Evolutionary conservation across 1,140 invertebrate genomes (phyloP).

Genomic region (Listronotus bonariensis): DNA sequence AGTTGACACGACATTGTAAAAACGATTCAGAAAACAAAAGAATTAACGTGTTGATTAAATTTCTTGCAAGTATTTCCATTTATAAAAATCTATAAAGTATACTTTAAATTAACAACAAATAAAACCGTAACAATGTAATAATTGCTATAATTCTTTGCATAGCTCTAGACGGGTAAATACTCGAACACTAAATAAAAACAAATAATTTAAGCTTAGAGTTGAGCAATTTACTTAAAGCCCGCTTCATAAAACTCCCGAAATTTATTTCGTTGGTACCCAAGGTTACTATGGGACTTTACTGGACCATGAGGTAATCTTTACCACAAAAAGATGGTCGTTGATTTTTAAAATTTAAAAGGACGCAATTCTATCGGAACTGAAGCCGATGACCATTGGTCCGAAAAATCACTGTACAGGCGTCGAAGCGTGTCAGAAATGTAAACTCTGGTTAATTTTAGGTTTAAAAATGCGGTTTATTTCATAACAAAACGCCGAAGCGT

Average conservation of each 20-base stretch:
- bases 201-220: too few species aligned
- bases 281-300: background rate
- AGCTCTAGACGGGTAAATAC: too few species aligned
- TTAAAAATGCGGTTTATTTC: background rate
- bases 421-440: background rate
- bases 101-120: too few species aligned
- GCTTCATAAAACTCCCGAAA: too few species aligned
- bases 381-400: constrained; percentile 8
- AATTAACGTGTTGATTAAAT: too few species aligned
- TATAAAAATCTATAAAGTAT: too few species aligned
- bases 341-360: constrained; percentile 12
- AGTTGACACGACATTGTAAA: too few species aligned
- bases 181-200: too few species aligned
- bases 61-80: too few species aligned
- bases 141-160: too few species aligned
- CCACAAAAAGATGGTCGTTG: background rate
- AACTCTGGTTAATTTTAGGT: constrained; percentile 4
- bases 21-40: too few species aligned
- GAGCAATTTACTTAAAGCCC: background rate
- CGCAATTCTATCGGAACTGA: constrained; percentile 3
- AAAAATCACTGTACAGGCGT: constrained; percentile 1
- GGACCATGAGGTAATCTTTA: constrained; percentile 2
- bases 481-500: constrained; percentile 7
- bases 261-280: background rate
- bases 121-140: too few species aligned